Conservation (phyloP, 2,888 invertebrate species). For the Harpalus rufipes region DNA sequence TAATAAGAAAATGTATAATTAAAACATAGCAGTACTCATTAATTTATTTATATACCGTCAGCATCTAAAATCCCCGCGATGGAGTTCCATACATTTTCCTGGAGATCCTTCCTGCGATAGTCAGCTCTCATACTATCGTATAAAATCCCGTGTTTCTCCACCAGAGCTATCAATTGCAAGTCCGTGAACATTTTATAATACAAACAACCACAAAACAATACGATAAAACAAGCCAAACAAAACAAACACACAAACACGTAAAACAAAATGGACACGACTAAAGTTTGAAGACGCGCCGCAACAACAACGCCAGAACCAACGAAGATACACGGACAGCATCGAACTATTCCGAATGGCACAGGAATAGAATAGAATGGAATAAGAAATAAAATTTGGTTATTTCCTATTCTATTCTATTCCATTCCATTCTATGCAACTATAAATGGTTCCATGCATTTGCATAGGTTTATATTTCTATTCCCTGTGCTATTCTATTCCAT, state of each 20-base stretch:
- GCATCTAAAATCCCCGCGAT: background rate
- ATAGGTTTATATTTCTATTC: slow-evolving; percentile 1
- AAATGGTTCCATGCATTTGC: background rate
- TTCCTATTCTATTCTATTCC: background rate
- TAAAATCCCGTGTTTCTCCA: no score
- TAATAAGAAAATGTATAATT: slow-evolving; percentile 1
- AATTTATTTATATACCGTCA: background rate
- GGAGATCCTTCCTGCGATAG: no score
- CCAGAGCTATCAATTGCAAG: no score
- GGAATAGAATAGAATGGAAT: background rate
- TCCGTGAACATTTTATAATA: no score
- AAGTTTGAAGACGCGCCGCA: no score
- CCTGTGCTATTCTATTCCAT: background rate
- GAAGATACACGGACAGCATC: background rate
- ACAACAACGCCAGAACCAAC: background rate
- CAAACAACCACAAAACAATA: no score
- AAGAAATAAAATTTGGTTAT: background rate
- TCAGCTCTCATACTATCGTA: no score
- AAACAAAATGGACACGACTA: no score
- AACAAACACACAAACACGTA: no score
- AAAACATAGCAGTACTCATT: background rate
- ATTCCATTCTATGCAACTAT: background rate
- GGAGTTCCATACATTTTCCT: no score
- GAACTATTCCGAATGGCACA: background rate
- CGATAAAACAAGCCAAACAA: no score